Evolutionary conservation across 1,140 invertebrate species (phyloP).

Genomic region (Drosophila melanica): DNA sequence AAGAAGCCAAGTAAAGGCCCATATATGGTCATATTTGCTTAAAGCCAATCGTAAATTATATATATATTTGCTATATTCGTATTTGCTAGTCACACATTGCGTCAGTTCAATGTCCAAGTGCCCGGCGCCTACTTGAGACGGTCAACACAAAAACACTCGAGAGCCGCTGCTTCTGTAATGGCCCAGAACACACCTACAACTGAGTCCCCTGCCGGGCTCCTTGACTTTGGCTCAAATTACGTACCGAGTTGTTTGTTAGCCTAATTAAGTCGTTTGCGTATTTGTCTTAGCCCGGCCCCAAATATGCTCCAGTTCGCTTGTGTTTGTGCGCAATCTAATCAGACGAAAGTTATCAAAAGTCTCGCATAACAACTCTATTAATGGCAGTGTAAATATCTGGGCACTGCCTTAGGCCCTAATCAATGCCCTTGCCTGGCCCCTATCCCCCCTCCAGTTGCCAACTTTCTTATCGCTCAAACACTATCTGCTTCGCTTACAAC

Average conservation of each 20-base stretch:
- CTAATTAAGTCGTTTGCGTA: conserved; percentile 72
- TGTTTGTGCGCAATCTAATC: conserved; percentile 65
- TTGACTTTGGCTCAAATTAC: conserved; percentile 51
- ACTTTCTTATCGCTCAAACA: conserved; percentile 51
- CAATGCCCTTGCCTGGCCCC: neutral
- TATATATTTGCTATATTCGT: neutral
- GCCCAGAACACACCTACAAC: neutral
- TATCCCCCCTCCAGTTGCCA: conserved; percentile 39
- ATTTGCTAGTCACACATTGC: neutral
- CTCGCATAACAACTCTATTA: neutral
- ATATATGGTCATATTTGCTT: conserved; percentile 2
- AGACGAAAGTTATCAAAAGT: conserved; percentile 64
- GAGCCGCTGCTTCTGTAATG: conserved; percentile 35
- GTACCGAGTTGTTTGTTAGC: conserved; percentile 64
- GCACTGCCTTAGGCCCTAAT: too few species aligned
- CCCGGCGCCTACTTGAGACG: conserved; percentile 47
- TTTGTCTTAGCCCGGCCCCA: conserved; percentile 36
- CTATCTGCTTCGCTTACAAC: neutral
- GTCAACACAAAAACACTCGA: conserved; percentile 62
- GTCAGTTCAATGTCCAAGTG: conserved; percentile 71
- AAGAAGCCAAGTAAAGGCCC: neutral
- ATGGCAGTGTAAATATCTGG: conserved; percentile 9
- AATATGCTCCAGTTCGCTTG: conserved; percentile 17
- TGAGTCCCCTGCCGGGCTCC: neutral
- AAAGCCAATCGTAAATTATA: conserved; percentile 6